These are phyloP conservation scores for Oophaga pumilio DNA, from an alignment of 2,113 vertebrate species.

Conservation along the genomic window DNA sequence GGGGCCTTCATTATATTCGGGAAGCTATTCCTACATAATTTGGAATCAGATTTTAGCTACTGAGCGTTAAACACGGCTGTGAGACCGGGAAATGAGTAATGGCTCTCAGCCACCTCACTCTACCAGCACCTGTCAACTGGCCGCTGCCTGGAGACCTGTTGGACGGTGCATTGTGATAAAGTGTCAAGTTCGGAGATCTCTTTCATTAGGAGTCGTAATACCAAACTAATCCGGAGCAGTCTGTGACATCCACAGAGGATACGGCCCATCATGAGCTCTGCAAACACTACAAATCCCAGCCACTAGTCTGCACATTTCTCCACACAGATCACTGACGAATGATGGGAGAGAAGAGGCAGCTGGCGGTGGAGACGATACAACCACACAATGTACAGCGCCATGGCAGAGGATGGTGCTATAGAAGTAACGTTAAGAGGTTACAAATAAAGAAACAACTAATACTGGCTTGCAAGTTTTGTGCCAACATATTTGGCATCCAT, in stretches of 20 bases:
- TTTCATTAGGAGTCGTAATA: background rate
- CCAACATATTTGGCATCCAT: no score
- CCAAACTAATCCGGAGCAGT: background rate
- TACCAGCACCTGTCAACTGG: background rate
- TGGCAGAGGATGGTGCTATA: no score
- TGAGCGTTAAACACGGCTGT: background rate
- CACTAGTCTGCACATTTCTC: no score
- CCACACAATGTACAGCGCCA: no score
- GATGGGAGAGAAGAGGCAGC: no score
- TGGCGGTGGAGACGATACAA: no score
- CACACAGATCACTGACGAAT: no score
- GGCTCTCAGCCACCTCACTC: background rate
- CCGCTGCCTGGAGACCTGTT: background rate
- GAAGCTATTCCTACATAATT: background rate
- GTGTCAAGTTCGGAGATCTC: background rate
- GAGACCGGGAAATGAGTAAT: background rate
- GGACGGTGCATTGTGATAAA: background rate
- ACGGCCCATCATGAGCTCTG: no score
- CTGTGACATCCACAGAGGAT: background rate
- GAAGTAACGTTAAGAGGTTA: no score
- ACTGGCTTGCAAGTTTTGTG: no score
- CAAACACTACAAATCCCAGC: no score
- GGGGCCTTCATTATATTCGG: background rate
- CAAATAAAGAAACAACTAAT: no score
- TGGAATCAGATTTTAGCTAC: background rate